Base-by-base conservation (phyloP, 1,140 invertebrate species). In the Plutomurus gul region DNA sequence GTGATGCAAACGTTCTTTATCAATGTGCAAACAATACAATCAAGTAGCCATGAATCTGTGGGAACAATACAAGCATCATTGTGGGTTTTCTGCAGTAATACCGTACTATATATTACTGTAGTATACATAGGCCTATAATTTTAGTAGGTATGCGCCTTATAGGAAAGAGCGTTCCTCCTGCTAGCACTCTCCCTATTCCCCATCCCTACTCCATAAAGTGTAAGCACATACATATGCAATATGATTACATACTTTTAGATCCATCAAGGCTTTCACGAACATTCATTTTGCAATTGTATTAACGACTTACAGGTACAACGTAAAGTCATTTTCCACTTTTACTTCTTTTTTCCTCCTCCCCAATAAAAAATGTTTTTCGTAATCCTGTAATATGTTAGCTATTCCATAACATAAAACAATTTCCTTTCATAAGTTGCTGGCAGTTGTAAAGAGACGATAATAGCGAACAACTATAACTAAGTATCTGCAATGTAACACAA, bases 311-410 rank as follows among this genome's bases (percentile, higher is more conserved):
- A 36, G 8, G 56, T 65, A 65, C 30, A 65, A 20, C 30, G 16
- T n/a, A 65, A 65, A 65, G 56, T 65, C 56, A 65, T 65, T 65
- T 65, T 65, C 27, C 56, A 33, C 27, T 60, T 47, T 65, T 36
- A n/a, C n/a, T 33, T 36, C 27, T 10, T 65, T 65, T n/a, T n/a
- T n/a, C n/a, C 56, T 33, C 27, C 2, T n/a, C 11, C 11, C n/a
- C n/a, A 43, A 43, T n/a, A 43, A 43, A n/a, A 2, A 43, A 43
- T 1, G 7, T 13, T 43, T 43, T n/a, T 8, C n/a, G n/a, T n/a
- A n/a, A n/a, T 43, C 2, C 7, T 56, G 51, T 25, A 56, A 27
- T 27, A 27, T 47, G 13, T 47, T 47, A 47, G 43, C 43, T 6
- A 18, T 47, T 20, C n/a, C n/a, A 43, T 25, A 10, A 27, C 22